These are phyloP conservation scores for Anorthoa munda DNA, from an alignment of 2,888 invertebrate species.

Conservation along the genomic window DNA sequence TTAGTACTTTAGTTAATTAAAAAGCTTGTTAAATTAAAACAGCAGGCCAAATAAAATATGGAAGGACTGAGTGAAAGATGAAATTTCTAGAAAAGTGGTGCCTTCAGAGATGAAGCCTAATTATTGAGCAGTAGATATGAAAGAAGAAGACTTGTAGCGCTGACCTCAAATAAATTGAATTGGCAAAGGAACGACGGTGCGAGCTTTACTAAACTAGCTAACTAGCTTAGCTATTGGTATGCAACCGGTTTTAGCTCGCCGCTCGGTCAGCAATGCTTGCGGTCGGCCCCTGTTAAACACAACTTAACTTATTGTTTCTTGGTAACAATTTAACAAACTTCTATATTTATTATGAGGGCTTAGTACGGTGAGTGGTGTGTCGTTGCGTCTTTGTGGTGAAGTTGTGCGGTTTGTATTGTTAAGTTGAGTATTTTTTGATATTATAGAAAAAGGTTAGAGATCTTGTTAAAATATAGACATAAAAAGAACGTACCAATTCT, in stretches of 20 bases:
- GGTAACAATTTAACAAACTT: constrained; percentile 65
- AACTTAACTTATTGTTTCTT: constrained; percentile 76
- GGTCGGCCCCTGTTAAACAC: constrained; percentile 75
- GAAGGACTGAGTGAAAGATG: too few relatives aligned
- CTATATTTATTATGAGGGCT: constrained; percentile 62
- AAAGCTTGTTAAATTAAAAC: too few relatives aligned
- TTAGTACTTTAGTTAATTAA: too few relatives aligned
- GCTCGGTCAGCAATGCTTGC: constrained; percentile 66
- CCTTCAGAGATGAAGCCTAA: too few relatives aligned
- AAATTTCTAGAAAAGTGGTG: too few relatives aligned
- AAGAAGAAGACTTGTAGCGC: too few relatives aligned
- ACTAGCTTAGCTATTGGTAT: background rate
- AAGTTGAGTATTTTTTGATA: background rate
- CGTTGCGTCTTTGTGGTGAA: constrained; percentile 47
- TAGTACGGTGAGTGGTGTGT: constrained; percentile 41
- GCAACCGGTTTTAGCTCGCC: constrained; percentile 18
- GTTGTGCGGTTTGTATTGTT: constrained; percentile 6
- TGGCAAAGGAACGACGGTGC: background rate
- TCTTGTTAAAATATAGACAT: too few relatives aligned
- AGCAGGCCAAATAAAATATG: too few relatives aligned
- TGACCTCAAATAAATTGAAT: too few relatives aligned
- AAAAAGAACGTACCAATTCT: too few relatives aligned
- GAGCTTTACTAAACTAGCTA: background rate
- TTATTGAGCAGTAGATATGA: too few relatives aligned
- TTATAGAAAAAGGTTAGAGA: background rate